Base-by-base conservation (phyloP, 2,888 invertebrate species). In the Drosophila ustulata region DNA sequence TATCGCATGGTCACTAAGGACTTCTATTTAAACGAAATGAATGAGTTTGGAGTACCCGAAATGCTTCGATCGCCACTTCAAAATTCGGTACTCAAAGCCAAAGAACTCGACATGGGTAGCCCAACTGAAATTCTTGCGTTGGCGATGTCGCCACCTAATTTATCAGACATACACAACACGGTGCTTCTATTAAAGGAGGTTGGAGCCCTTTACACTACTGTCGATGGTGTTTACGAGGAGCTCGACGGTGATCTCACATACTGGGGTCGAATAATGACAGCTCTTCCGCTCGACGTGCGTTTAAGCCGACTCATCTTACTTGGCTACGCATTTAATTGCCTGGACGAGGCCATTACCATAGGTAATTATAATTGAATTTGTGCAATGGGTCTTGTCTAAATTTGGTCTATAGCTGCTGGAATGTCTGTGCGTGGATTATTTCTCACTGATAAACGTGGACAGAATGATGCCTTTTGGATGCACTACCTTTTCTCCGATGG, bases 171-270 rank as follows among this genome's bases (percentile, higher is more conserved):
- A 78, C 94, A 95, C 69, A 94, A 95, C 59, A 97, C 98, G 0
- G 94, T 98, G 74, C 93, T 97, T n/a, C 93, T 95, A 43, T 93
- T 99, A 3, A 98, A 98, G 93, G 92, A 97, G 95, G 93, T 95
- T n/a, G 98, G 98, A 7, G 98, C 96, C 0, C 90, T 98, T 7
- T 94, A 95, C 64, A 94, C 94, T 34, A 94, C 94, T 0, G 91
- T 93, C 0, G 93, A 94, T 41, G 94, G 93, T 0, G 89, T 92
- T 25, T 94, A 94, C 90, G 91, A 92, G 13, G 86, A 93, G 0
- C 93, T 94, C 11, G 98, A 99, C 91, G 99, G 98, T 0, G 96
- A 98, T 75, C 89, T 99, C 49, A 98, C 98, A 0, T 96, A 95
- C 91, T 92, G 98, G 78, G 99, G 99, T 0, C 93, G 94, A 7